These are phyloP conservation scores for Alfaro cultratus DNA, from an alignment of 2,797 vertebrate species.

Conservation along the genomic window DNA sequence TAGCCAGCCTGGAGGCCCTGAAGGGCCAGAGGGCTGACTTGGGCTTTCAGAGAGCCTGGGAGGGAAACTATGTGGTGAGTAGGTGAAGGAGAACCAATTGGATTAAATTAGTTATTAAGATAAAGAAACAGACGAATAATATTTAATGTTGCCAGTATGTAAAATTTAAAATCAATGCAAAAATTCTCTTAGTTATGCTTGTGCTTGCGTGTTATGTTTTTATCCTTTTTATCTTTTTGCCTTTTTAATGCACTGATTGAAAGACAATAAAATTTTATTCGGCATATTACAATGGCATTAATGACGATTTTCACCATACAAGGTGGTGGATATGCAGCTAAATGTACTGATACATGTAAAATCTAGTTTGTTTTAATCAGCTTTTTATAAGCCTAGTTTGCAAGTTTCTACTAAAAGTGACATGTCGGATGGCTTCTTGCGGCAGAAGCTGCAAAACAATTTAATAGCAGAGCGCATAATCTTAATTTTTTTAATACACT, in stretches of 20 bases:
- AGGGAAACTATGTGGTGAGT: conserved; percentile 92
- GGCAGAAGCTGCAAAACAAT: background rate
- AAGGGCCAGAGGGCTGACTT: conserved; percentile 92
- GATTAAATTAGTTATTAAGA: background rate
- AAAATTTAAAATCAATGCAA: background rate
- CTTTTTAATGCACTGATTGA: background rate
- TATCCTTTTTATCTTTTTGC: background rate
- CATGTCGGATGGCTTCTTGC: background rate
- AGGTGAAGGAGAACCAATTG: background rate
- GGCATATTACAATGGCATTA: background rate
- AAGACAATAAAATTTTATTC: background rate
- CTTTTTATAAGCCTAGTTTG: background rate
- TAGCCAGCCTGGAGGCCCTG: conserved; percentile 90
- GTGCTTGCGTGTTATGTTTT: background rate
- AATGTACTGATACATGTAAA: background rate
- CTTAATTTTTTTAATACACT: background rate
- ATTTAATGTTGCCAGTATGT: background rate
- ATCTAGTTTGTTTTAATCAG: background rate
- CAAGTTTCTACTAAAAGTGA: background rate
- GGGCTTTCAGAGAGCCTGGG: conserved; percentile 92
- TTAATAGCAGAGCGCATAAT: background rate
- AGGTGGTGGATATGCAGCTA: background rate
- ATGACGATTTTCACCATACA: background rate
- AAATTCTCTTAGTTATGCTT: background rate
- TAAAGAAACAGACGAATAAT: background rate